Percentiles rank a stretch among this genome's conserved stretches.
These are phyloP conservation scores for Cricetomys ansorgei DNA, from an alignment of 2,113 vertebrate genomes.

Conservation along the genomic window DNA sequence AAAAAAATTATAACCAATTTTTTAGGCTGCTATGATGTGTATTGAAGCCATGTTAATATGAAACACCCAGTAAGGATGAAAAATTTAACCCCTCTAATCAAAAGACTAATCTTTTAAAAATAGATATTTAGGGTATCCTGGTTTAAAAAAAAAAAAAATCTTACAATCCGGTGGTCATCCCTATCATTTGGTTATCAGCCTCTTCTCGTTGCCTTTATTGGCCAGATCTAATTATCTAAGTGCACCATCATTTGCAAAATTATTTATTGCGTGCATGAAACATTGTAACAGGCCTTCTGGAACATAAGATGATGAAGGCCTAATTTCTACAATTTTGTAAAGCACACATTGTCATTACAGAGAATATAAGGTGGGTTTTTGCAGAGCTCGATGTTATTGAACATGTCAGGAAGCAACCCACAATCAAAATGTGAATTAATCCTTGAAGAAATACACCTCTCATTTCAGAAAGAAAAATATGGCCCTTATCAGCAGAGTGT, in stretches of 20 bases:
- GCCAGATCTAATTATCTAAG: neutral
- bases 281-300: neutral
- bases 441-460: neutral
- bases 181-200: neutral
- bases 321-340: neutral
- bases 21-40: neutral
- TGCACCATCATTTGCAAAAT: neutral
- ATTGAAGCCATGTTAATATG: neutral
- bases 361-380: slow-evolving; percentile 5
- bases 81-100: neutral
- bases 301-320: neutral
- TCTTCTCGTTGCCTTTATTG: neutral
- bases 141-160: neutral
- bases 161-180: neutral
- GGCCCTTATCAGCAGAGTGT: neutral
- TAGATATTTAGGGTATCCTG: neutral
- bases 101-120: neutral
- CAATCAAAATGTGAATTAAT: slow-evolving; percentile 28
- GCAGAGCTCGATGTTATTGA: slow-evolving; percentile 23
- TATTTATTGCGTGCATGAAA: neutral
- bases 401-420: neutral
- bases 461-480: slow-evolving; percentile 2
- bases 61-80: neutral
- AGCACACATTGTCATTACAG: neutral
- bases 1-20: neutral